phyloP scores from a whole-genome alignment of 2,888 invertebrate genomes.

The Sthenelais limicola region DNA sequence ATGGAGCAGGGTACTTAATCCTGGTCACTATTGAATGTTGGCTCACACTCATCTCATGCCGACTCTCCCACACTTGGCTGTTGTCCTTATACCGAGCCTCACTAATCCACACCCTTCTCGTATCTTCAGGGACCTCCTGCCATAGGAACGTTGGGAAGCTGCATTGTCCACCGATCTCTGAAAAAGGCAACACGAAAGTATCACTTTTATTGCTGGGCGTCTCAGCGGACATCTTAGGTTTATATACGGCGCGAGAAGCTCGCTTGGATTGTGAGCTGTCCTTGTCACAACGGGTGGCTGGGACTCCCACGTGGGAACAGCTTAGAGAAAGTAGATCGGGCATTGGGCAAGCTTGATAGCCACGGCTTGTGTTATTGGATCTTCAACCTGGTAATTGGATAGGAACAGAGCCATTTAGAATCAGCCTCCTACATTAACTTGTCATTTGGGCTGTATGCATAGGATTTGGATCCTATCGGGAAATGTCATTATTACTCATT shows the following conservation, averaged over 20 bases:
- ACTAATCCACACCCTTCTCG: constrained; percentile 15
- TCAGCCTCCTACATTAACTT: constrained; percentile 27
- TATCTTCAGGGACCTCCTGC: constrained; percentile 17
- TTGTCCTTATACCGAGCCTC: constrained; percentile 29
- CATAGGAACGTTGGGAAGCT: constrained; percentile 29
- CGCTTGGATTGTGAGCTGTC: background rate
- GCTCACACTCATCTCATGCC: constrained; percentile 9
- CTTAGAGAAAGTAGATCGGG: no score
- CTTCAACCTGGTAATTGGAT: constrained; percentile 8
- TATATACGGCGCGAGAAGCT: background rate
- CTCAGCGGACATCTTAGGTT: background rate
- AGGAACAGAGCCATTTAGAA: constrained; percentile 19
- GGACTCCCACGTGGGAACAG: no score
- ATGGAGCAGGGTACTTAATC: constrained; percentile 35
- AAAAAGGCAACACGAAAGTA: background rate
- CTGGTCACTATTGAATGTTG: background rate
- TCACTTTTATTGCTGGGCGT: background rate
- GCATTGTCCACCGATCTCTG: constrained; percentile 30
- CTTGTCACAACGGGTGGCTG: background rate
- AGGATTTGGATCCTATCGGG: constrained; percentile 21
- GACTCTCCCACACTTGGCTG: constrained; percentile 20
- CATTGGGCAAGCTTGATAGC: background rate
- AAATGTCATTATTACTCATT: constrained; percentile 36
- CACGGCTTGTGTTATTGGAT: background rate
- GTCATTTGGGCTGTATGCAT: constrained; percentile 14